Evolutionary conservation across 2,113 vertebrate species (phyloP).

Genomic region (Phainopepla nitens): DNA sequence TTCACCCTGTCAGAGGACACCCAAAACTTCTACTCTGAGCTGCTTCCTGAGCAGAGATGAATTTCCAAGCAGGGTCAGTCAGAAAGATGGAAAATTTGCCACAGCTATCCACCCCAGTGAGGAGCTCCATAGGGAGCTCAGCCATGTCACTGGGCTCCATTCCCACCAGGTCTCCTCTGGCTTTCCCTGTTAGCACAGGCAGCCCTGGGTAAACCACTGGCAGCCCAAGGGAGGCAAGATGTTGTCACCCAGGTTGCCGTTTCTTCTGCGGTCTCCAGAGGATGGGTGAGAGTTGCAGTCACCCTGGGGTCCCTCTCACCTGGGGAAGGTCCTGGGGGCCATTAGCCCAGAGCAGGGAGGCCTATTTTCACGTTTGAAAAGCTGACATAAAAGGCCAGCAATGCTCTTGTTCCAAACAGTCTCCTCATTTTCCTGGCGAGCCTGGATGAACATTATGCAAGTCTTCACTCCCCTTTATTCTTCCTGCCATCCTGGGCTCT

Average conservation of each 20-base stretch:
- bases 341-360: background rate
- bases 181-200: background rate
- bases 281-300: background rate
- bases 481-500: background rate
- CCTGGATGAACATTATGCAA: background rate
- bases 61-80: background rate
- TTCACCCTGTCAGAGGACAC: accelerated
- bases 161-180: background rate
- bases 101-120: background rate
- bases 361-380: background rate
- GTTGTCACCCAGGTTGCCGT: accelerated
- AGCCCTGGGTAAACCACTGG: background rate
- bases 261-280: background rate
- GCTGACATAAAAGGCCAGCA: background rate
- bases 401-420: background rate
- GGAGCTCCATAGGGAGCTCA: background rate
- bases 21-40: background rate
- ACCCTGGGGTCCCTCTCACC: background rate
- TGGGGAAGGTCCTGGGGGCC: accelerated
- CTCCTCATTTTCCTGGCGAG: background rate
- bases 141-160: background rate
- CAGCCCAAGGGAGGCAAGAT: background rate
- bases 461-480: background rate
- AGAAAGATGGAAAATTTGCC: background rate
- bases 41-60: background rate